phyloP scores from a whole-genome alignment of 2,113 vertebrate species.

The Lagopus leucura region DNA sequence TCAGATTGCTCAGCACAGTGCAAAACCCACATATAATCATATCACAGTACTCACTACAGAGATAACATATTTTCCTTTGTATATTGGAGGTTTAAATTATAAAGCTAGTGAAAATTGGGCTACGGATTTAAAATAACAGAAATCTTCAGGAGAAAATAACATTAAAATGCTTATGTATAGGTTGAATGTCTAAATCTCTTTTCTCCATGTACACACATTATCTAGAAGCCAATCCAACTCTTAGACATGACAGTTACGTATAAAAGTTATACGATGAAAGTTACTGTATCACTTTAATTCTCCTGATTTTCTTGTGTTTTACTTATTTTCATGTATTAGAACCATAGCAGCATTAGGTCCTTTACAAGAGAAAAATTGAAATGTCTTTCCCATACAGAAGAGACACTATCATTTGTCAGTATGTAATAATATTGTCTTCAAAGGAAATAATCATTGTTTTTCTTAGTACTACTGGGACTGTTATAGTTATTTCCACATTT shows the following conservation, averaged over 20 bases:
- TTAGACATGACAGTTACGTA: not conserved
- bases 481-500: not conserved
- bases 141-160: not conserved
- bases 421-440: not conserved
- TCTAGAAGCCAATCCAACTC: not conserved
- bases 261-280: not conserved
- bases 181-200: not conserved
- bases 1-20: not conserved
- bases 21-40: not conserved
- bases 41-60: not conserved
- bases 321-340: not conserved
- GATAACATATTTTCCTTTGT: fast-evolving
- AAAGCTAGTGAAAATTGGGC: not conserved
- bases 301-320: not conserved
- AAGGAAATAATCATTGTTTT: not conserved
- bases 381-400: not conserved
- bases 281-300: not conserved
- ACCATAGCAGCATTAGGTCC: not conserved
- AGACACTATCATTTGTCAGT: not conserved
- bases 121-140: not conserved
- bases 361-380: not conserved
- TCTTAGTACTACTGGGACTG: not conserved
- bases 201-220: not conserved
- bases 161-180: not conserved
- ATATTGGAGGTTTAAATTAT: not conserved